phyloP scores from a whole-genome alignment of 2,888 invertebrate species.

The Hirtodrosophila duncani region DNA sequence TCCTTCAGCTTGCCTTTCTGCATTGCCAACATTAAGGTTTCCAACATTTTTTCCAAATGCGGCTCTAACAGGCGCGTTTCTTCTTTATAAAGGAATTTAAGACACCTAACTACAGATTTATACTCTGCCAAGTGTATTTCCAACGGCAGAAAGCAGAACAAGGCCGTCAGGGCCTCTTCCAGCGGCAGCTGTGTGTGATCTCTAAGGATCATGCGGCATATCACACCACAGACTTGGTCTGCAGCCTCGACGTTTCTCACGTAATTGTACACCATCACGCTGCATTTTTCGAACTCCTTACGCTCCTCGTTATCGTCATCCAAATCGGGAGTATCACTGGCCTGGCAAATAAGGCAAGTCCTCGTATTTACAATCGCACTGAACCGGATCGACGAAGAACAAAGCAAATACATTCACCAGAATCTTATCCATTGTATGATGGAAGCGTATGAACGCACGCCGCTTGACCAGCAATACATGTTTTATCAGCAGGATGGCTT shows the following conservation, averaged over 20 bases:
- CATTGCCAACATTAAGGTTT: too few relatives aligned
- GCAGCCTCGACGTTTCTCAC: slow-evolving; percentile 3
- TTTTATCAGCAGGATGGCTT: neutral
- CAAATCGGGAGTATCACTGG: neutral
- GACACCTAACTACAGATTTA: neutral
- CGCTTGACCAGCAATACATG: slow-evolving; percentile 8
- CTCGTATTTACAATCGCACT: slow-evolving; percentile 16
- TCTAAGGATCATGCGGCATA: neutral
- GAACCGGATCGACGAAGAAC: slow-evolving; percentile 4
- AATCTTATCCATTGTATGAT: slow-evolving; percentile 18
- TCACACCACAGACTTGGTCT: neutral
- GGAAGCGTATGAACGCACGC: slow-evolving; percentile 4
- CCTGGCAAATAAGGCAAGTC: slow-evolving; percentile 15
- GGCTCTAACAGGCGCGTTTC: neutral
- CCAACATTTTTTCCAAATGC: too few relatives aligned
- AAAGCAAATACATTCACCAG: slow-evolving; percentile 1
- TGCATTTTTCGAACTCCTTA: neutral
- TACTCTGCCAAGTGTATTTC: neutral
- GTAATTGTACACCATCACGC: slow-evolving; percentile 3
- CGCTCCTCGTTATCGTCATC: neutral
- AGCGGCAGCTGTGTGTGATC: neutral
- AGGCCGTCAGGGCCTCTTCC: neutral
- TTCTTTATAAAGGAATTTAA: neutral
- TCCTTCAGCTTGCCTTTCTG: neutral
- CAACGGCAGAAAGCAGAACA: neutral